A percentile compares a stretch with the other conserved stretches of the same genome.
Evolutionary conservation across 1,140 invertebrate genomes (phyloP).

Genomic region (Bombus superbus): DNA sequence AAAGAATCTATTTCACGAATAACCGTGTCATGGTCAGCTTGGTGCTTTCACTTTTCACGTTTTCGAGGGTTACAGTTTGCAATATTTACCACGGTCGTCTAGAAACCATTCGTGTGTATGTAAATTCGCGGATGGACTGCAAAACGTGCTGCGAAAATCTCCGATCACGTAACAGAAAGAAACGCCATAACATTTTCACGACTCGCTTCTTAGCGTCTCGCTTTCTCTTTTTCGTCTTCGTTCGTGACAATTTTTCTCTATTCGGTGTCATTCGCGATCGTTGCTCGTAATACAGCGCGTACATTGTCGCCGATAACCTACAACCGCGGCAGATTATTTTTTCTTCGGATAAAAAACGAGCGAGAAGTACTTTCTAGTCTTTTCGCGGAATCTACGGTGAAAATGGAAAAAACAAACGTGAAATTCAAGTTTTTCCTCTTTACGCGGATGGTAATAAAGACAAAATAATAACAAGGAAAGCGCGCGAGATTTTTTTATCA

Average conservation of each 20-base stretch:
- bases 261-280: background rate
- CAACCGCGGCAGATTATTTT: too few relatives aligned
- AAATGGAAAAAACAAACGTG: too few relatives aligned
- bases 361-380: too few relatives aligned
- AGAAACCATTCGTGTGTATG: background rate
- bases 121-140: background rate
- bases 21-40: constrained; percentile 57
- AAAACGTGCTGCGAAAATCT: background rate
- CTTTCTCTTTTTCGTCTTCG: constrained; percentile 6
- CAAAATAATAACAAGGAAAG: too few relatives aligned
- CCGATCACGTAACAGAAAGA: background rate
- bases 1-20: constrained; percentile 37
- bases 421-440: too few relatives aligned
- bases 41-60: constrained; percentile 47
- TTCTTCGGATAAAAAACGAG: too few relatives aligned
- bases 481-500: too few relatives aligned
- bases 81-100: background rate
- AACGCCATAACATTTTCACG: constrained; percentile 1
- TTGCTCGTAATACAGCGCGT: background rate
- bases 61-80: constrained; percentile 9
- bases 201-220: background rate
- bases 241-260: background rate
- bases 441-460: too few relatives aligned
- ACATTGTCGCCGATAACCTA: too few relatives aligned
- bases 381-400: too few relatives aligned